Base-by-base conservation (phyloP, 2,797 vertebrate species). In the Sebastes nivosus region DNA sequence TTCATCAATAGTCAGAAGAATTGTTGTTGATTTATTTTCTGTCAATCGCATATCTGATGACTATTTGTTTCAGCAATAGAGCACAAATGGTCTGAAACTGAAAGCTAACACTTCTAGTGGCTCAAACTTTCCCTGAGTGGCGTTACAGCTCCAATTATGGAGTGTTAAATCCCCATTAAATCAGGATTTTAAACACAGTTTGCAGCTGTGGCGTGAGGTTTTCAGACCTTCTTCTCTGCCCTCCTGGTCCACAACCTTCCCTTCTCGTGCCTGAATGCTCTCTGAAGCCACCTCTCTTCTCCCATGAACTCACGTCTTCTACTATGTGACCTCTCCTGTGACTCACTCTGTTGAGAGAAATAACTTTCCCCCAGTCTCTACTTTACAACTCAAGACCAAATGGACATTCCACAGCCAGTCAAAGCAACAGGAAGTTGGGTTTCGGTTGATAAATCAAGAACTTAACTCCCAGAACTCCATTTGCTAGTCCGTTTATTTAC, bases 401-500 rank as follows among this genome's bases (percentile, higher is more conserved):
- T 73, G 59, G 66, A 63, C 79, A 73, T 81, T 84, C 75, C 80
- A 63, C 38, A 5, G 72, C 30, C 38, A 77, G 36, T 42, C 32
- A 66, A 59, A 66, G 66, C 68, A 69, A 86, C 72, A 84, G 83
- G 76, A 89, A 90, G 80, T 79, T 80, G 61, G 46, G 73, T 86
- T 90, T 85, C 16, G 2, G 58, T 79, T 85, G 72, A 81, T 65
- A 84, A 84, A 84, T 88, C 74, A 77, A 73, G 42, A 77, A 8
- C 29, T n/a, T 11, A 50, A 42, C 68, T 75, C 32, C 34, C 25
- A 72, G 34, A 76, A 69, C 68, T 0, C 67, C 61, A 82, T 87
- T 85, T 81, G 67, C 63, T 70, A 32, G 85, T 80, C 12, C 34
- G 34, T 91, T 89, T 89, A 88, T 90, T 84, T 82, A 82, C 82